Evolutionary conservation across 2,113 vertebrate species (phyloP), one percentile per base, ranked within the genome.

Genomic region (Geococcyx californianus): DNA sequence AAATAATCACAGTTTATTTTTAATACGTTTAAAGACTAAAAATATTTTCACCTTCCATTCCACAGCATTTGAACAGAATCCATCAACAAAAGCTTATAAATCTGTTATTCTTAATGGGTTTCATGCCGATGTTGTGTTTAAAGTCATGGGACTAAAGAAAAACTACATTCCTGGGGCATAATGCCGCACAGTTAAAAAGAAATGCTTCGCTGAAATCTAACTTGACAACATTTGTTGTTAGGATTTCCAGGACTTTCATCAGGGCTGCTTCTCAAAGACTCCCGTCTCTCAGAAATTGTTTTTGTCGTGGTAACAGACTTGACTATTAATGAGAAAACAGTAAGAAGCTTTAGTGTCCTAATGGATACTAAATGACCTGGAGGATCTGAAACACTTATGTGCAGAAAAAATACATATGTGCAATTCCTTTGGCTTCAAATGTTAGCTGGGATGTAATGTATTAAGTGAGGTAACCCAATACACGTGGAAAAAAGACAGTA

Each of bases 241-340:
- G 89, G 96, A 96, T 97, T 97, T 95, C 86, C 89, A 95, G 95
- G 87, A 84, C 89, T 96, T 95, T 93, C 91, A 90, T 96, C 92
- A 91, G 93, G 84, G 84, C 84, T 95, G 93, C 95, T 94, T 95
- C 95, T 89, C 87, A 95, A 83, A 86, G 92, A 93, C 89, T 91
- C 56, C 84, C 7, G 28, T 79, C 62, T 89, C 95, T 83, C 89
- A 90, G 89, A 97, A 97, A 97, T 94, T 97, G 96, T 96, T 96
- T 97, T 84, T 93, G 89, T 93, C 81, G 77, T 91, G 89, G 92
- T 93, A 96, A 95, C 82, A 93, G 95, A 95, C 95, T 95, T 34
- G 73, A 94, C 77, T 97, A 93, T 87, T 96, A 96, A 97, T 94
- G 88, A 94, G 94, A 94, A 96, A 96, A 91, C 83, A 97, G 82